These are phyloP conservation scores for Troglohyphantes excavatus DNA, from an alignment of 2,888 invertebrate genomes.

Conservation along the genomic window DNA sequence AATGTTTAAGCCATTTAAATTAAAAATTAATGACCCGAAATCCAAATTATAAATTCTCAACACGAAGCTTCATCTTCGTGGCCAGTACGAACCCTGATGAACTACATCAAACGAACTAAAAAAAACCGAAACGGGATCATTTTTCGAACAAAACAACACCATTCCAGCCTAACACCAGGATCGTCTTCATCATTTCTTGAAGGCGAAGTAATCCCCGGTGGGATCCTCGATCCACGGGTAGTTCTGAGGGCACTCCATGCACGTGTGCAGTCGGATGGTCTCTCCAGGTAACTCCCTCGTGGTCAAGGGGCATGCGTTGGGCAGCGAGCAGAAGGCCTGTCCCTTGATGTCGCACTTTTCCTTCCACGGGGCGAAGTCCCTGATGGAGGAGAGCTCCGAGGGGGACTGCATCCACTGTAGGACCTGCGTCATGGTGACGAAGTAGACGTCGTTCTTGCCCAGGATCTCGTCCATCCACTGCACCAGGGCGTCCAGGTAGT, in stretches of 20 bases:
- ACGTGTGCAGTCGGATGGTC: slow-evolving; percentile 95
- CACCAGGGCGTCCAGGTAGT: slow-evolving; percentile 94
- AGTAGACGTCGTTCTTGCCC: slow-evolving; percentile 94
- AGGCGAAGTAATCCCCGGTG: slow-evolving; percentile 90
- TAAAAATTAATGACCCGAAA: too few relatives aligned
- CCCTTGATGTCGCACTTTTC: slow-evolving; percentile 96
- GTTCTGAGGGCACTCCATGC: slow-evolving; percentile 95
- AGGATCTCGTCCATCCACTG: slow-evolving; percentile 96
- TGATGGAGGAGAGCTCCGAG: slow-evolving; percentile 90
- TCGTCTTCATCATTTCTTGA: slow-evolving; percentile 77
- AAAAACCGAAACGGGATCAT: too few relatives aligned
- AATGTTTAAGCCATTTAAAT: too few relatives aligned
- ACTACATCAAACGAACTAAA: too few relatives aligned
- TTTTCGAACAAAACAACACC: too few relatives aligned
- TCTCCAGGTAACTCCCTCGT: slow-evolving; percentile 97
- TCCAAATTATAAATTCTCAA: too few relatives aligned
- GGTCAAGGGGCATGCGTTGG: slow-evolving; percentile 94
- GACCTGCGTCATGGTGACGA: slow-evolving; percentile 92
- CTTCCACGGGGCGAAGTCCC: slow-evolving; percentile 93
- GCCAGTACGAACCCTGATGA: too few relatives aligned
- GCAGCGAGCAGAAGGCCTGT: slow-evolving; percentile 91
- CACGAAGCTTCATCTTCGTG: too few relatives aligned
- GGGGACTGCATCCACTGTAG: slow-evolving; percentile 97
- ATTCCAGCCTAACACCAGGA: too few relatives aligned
- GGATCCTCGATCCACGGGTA: slow-evolving; percentile 98